phyloP scores from a whole-genome alignment of 2,113 vertebrate species.

The Mohoua ochrocephala region DNA sequence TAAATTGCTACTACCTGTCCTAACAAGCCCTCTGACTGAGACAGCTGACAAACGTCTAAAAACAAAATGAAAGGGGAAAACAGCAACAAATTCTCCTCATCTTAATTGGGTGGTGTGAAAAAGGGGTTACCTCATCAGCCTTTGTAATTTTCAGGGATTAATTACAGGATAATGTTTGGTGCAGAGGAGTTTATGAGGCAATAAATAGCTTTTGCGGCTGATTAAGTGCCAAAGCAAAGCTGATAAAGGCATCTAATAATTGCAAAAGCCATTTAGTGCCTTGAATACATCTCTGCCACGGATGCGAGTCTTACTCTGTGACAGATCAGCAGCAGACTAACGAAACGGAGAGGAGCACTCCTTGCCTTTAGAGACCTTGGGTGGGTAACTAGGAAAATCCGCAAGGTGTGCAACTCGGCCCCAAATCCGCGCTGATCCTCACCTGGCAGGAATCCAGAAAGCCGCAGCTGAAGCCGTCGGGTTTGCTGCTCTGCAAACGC shows the following conservation, averaged over 20 bases:
- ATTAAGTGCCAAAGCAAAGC: slow-evolving; percentile 40
- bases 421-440: not conserved
- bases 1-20: not conserved
- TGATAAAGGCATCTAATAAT: slow-evolving; percentile 31
- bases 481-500: not conserved
- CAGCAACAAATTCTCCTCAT: not conserved
- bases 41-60: not conserved
- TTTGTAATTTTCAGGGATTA: slow-evolving; percentile 38
- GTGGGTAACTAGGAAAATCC: not conserved
- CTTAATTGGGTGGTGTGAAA: not conserved
- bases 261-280: not conserved
- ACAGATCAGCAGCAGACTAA: not conserved
- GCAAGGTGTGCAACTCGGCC: not conserved
- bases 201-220: slow-evolving; percentile 45
- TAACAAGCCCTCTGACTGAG: not conserved
- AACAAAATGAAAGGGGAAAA: slow-evolving; percentile 6
- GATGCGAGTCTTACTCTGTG: not conserved
- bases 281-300: not conserved
- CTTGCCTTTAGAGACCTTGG: not conserved
- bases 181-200: slow-evolving; percentile 31
- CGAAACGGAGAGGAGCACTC: not conserved
- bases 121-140: not conserved
- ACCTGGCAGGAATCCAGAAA: not conserved
- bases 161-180: slow-evolving; percentile 47
- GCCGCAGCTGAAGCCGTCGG: fast-evolving